Conservation (phyloP, 2,113 vertebrate species). For the Aleadryas rufinucha region DNA sequence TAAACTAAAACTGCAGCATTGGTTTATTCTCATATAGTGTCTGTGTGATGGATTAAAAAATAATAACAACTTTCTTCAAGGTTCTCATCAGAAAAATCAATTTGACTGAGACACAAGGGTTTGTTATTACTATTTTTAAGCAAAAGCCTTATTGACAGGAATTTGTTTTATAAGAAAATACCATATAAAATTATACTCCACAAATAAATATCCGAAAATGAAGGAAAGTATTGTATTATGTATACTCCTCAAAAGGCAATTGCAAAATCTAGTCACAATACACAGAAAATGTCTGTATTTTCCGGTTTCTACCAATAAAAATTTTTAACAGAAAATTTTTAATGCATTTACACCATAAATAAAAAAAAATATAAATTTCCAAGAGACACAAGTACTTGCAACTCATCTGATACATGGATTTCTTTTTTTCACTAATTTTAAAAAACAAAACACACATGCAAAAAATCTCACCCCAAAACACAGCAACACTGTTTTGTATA, state of each 20-base stretch:
- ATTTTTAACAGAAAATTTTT: not conserved
- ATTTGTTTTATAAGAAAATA: not conserved
- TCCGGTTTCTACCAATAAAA: not conserved
- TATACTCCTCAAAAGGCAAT: not conserved
- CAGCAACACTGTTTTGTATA: not conserved
- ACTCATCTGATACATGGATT: not conserved
- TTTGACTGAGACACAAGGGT: not conserved
- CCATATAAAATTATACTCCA: not conserved
- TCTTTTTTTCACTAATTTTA: not conserved
- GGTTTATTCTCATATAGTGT: not conserved
- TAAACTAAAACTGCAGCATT: not conserved
- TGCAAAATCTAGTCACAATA: not conserved
- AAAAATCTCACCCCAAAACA: not conserved
- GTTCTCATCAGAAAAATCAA: constrained; percentile 41
- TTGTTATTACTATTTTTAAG: not conserved
- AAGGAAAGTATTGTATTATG: not conserved
- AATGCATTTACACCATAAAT: not conserved
- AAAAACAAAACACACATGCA: not conserved
- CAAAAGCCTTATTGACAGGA: not conserved
- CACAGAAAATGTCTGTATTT: not conserved
- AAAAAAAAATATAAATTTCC: not conserved
- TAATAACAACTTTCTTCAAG: not conserved
- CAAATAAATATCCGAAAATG: not conserved
- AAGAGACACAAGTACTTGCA: not conserved
- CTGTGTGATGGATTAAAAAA: not conserved